These are phyloP conservation scores for Bryconaethiops microstoma DNA, from an alignment of 2,797 vertebrate species.

Conservation along the genomic window DNA sequence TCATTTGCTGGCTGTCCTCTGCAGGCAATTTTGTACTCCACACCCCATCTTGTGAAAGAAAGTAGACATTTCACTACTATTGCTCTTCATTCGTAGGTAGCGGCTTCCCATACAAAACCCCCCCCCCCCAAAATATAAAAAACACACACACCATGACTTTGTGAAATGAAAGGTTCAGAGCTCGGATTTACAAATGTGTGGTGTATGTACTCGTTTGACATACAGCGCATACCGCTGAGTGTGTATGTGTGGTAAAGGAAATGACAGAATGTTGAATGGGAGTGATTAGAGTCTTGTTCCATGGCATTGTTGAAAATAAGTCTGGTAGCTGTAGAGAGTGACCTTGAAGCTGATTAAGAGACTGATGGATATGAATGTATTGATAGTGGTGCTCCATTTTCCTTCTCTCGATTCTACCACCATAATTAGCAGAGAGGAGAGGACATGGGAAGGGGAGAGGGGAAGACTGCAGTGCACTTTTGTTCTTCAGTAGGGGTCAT, in stretches of 20 bases:
- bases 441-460: constrained; percentile 7
- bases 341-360: constrained; percentile 57
- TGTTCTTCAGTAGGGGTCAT: constrained; percentile 26
- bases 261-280: constrained; percentile 34
- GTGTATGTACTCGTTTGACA: neutral
- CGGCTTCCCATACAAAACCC: constrained; percentile 7
- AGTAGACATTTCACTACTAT: constrained; percentile 42
- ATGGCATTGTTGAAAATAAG: constrained; percentile 48
- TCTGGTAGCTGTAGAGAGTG: constrained; percentile 51
- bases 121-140: too few species aligned
- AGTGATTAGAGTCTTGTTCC: constrained; percentile 62
- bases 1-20: constrained; percentile 60
- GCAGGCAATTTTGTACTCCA: constrained; percentile 56
- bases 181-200: neutral
- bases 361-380: constrained; percentile 56
- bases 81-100: constrained; percentile 29
- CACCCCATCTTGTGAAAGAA: constrained; percentile 39
- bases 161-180: constrained; percentile 37
- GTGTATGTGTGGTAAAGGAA: neutral
- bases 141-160: constrained; percentile 30
- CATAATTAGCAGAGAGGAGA: constrained; percentile 65
- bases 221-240: neutral
- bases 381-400: constrained; percentile 52
- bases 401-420: constrained; percentile 50
- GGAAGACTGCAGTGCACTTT: constrained; percentile 21